Conservation (phyloP, 2,113 vertebrate species). For the Menidia beryllina region DNA sequence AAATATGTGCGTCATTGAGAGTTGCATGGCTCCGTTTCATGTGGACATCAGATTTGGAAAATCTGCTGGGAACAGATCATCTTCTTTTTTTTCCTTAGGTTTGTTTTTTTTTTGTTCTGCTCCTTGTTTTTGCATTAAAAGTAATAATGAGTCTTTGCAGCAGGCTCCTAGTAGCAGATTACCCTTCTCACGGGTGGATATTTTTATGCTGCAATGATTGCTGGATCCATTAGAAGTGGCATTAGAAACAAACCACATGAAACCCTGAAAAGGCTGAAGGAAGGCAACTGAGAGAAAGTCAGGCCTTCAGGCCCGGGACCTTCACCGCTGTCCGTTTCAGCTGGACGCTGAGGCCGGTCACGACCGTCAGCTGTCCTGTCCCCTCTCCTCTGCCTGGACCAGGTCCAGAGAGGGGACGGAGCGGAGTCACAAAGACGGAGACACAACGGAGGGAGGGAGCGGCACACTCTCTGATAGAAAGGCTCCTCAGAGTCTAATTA, state of each 20-base stretch:
- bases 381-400: constrained; percentile 51
- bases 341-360: constrained; percentile 8
- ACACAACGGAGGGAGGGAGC: constrained; percentile 3
- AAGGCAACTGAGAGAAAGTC: too few relatives aligned
- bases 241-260: too few relatives aligned
- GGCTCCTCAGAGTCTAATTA: constrained; percentile 68
- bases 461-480: constrained; percentile 22
- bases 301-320: not conserved
- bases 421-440: constrained; percentile 16
- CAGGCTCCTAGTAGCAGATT: not conserved
- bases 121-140: too few relatives aligned
- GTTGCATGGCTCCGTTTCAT: too few relatives aligned
- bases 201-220: too few relatives aligned
- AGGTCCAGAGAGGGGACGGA: constrained; percentile 51
- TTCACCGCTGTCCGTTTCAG: constrained; percentile 3
- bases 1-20: too few relatives aligned
- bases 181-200: not conserved
- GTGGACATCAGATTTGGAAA: too few relatives aligned
- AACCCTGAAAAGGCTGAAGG: too few relatives aligned
- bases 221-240: too few relatives aligned
- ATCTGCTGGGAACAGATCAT: too few relatives aligned
- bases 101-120: too few relatives aligned
- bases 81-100: too few relatives aligned
- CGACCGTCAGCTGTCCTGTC: constrained; percentile 31
- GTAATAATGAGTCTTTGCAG: not conserved